Percentiles rank a stretch among this genome's conserved stretches.
phyloP scores from a whole-genome alignment of 2,888 invertebrate genomes.

The Pediacus dermestoides region DNA sequence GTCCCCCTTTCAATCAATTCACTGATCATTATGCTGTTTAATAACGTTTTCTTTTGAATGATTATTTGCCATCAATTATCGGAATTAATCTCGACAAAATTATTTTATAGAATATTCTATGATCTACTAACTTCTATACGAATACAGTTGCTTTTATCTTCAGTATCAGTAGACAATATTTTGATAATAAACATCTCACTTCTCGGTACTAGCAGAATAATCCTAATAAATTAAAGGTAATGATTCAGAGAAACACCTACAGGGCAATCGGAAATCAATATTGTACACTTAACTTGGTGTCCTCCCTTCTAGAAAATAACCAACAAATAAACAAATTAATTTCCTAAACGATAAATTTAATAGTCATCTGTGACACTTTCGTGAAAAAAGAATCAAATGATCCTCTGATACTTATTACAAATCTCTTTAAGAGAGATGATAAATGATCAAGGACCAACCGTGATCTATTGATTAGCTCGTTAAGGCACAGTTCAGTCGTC shows the following conservation, averaged over 20 bases:
- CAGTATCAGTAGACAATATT: no score
- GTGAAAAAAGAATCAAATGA: slow-evolving; percentile 41
- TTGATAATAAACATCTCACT: slow-evolving; percentile 8
- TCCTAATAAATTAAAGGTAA: slow-evolving; percentile 5
- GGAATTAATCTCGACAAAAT: no score
- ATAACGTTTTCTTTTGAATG: no score
- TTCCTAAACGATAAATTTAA: slow-evolving; percentile 34
- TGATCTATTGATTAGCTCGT: slow-evolving; percentile 54
- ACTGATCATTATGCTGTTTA: no score
- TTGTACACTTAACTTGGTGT: no score
- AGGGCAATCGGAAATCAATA: slow-evolving; percentile 7
- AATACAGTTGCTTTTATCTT: no score
- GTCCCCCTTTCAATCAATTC: no score
- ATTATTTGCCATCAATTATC: no score
- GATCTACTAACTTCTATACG: no score
- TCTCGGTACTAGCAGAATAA: slow-evolving; percentile 2
- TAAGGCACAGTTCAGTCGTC: slow-evolving; percentile 46
- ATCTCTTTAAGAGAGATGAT: slow-evolving; percentile 51
- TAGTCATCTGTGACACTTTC: slow-evolving; percentile 45
- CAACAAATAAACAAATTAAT: slow-evolving; percentile 24
- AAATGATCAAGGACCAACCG: slow-evolving; percentile 50
- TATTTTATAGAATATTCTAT: no score
- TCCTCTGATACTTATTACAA: slow-evolving; percentile 48
- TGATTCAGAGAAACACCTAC: slow-evolving; percentile 9
- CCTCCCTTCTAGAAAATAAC: background rate